Percentiles rank a stretch among this genome's conserved stretches.
Conservation (phyloP, 92 coral and sea anemone genomes). For the Zoanthus sociatus region DNA sequence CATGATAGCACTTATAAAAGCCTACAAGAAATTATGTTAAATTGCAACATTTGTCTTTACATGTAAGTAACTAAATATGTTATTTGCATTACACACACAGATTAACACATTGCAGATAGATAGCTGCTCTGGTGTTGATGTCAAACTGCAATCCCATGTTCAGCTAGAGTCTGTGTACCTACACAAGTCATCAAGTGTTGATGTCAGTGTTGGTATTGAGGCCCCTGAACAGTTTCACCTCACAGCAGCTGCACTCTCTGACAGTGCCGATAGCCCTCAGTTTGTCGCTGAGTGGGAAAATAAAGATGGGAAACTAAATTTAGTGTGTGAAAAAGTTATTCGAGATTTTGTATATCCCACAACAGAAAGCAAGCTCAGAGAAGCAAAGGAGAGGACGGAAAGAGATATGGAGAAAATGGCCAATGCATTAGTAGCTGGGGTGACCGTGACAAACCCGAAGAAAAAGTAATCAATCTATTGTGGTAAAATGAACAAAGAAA, state of each 20-base stretch:
- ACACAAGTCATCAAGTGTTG: constrained; percentile 73
- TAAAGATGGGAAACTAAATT: constrained; percentile 55
- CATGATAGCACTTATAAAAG: too few species aligned
- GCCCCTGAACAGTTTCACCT: constrained; percentile 56
- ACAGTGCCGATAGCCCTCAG: constrained; percentile 72
- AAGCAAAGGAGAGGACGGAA: constrained; percentile 72
- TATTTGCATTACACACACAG: constrained; percentile 47
- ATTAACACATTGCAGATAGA: constrained; percentile 88
- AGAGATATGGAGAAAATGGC: constrained; percentile 82
- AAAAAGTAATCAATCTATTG: not conserved
- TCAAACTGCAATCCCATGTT: constrained; percentile 61
- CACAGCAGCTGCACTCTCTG: constrained; percentile 44
- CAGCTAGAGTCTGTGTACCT: constrained; percentile 85
- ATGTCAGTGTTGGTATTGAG: constrained; percentile 69
- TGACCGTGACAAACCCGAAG: constrained; percentile 68
- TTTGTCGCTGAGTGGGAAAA: constrained; percentile 80
- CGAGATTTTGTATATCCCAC: constrained; percentile 92
- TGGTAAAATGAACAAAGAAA: not conserved
- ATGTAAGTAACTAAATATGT: too few species aligned
- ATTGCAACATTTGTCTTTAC: too few species aligned
- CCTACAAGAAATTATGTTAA: too few species aligned
- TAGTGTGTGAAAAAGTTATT: constrained; percentile 86
- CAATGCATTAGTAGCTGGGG: constrained; percentile 66
- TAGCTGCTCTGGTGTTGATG: constrained; percentile 63
- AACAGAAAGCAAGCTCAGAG: constrained; percentile 81